Evolutionary conservation across 1,140 invertebrate species (phyloP), one percentile per base, ranked within the genome.

Genomic region (Cyclargus thomasi): DNA sequence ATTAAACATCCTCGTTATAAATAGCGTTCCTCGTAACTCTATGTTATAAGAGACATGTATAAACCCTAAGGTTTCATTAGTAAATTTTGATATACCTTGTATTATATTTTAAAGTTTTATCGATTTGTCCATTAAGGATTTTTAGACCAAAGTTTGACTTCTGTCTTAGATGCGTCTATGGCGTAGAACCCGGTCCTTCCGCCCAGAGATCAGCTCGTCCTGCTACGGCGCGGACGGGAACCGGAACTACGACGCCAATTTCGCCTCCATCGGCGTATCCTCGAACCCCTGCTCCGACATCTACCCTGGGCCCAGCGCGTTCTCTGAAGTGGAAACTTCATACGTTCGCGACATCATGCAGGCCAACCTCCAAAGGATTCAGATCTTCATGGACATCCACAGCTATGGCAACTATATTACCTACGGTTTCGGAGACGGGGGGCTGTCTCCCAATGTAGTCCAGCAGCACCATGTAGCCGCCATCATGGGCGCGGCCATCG

Each of bases 261-360:
- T 93, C 92, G 90, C 88, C 47, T 91, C 92, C 62, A 73, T 80
- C 16, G 95, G 96, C 2, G 93, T 95, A 1, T 95, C 94, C 8
- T 80, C 79, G 0, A 84, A 93, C 74, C 93, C 93, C 0, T 96
- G 95, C 77, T 82, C 81, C 3, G 92, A 95, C 0, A 94, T 91
- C 2, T 97, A 92, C 79, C 92, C 93, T 23, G 95, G 96, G 0
- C 76, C 88, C 0, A 77, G 75, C 2, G 74, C 94, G 0, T 96
- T 96, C 77, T 96, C 95, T 0, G 96, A 97, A 82, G 86, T 91
- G 0, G 96, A 97, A 83, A 83, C 88, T 0, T 53, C 75, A n/a
- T 79, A 83, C 53, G 81, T 92, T 14, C 72, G 86, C 1, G 86
- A 92, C 74, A 73, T 92, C 16, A 75, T 92, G 65, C 74, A 68